phyloP scores from a whole-genome alignment of 2,113 vertebrate genomes.

The Pedionomus torquatus region DNA sequence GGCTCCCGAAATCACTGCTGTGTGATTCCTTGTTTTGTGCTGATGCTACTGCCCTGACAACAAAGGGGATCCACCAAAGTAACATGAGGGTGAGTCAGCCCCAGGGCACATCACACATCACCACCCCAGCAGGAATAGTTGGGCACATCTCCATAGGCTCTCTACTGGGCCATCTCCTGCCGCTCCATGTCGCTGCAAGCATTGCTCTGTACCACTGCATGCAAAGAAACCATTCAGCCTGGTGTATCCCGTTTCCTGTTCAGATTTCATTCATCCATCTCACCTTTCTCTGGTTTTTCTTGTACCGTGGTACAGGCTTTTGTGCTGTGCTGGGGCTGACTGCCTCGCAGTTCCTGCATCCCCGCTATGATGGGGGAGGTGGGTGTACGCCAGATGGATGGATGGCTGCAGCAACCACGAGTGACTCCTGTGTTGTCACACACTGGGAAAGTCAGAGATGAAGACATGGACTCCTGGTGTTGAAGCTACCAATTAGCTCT shows the following conservation, averaged over 20 bases:
- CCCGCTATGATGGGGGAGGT: not conserved
- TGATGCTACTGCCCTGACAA: constrained; percentile 9
- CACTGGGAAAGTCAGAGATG: not conserved
- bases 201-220: not conserved
- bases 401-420: rapidly evolving
- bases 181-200: not conserved
- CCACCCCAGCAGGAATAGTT: not conserved
- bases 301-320: not conserved
- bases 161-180: not conserved
- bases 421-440: not conserved
- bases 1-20: not conserved
- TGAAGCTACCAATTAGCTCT: not conserved
- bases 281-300: not conserved
- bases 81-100: not conserved
- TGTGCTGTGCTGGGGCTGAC: rapidly evolving
- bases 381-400: not conserved
- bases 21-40: not conserved
- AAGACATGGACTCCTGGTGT: not conserved
- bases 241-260: not conserved
- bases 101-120: not conserved
- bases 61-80: not conserved
- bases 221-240: not conserved
- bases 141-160: not conserved
- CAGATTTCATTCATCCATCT: not conserved
- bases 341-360: not conserved